phyloP scores from a whole-genome alignment of 2,113 vertebrate genomes.

The Sarotherodon lohbergeri region DNA sequence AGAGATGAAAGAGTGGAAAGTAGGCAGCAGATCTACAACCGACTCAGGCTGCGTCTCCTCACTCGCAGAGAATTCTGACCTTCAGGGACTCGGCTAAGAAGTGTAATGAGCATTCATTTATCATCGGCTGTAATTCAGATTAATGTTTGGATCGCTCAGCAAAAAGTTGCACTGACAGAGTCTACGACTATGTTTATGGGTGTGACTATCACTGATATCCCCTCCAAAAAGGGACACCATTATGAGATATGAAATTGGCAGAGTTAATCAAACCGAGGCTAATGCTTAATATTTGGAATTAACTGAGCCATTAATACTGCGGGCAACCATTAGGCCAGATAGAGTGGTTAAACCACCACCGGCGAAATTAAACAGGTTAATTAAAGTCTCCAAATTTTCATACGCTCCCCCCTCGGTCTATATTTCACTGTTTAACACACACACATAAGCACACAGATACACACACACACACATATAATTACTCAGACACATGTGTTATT shows the following conservation, averaged over 20 bases:
- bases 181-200: background rate
- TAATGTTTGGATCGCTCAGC: slow-evolving; percentile 9
- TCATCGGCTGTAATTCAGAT: slow-evolving; percentile 24
- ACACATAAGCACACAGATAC: background rate
- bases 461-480: slow-evolving; percentile 2
- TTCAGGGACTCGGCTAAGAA: slow-evolving; percentile 25
- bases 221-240: slow-evolving; percentile 28
- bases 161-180: slow-evolving; percentile 23
- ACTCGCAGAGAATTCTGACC: slow-evolving; percentile 22
- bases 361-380: slow-evolving; percentile 69
- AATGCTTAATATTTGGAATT: slow-evolving; percentile 65
- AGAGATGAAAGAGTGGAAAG: slow-evolving; percentile 8
- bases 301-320: slow-evolving; percentile 50
- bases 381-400: slow-evolving; percentile 62
- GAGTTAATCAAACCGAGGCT: slow-evolving; percentile 62
- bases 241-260: slow-evolving; percentile 58
- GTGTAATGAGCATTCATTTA: slow-evolving; percentile 35
- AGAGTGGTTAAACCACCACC: slow-evolving; percentile 56
- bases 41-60: background rate
- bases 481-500: slow-evolving; percentile 1
- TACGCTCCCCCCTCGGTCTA: slow-evolving; percentile 7
- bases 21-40: background rate
- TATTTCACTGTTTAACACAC: slow-evolving; percentile 6
- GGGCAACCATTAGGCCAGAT: slow-evolving; percentile 41
- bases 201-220: slow-evolving; percentile 41